Conservation (phyloP, 2,113 vertebrate genomes). For the Phyllopteryx taeniolatus region DNA sequence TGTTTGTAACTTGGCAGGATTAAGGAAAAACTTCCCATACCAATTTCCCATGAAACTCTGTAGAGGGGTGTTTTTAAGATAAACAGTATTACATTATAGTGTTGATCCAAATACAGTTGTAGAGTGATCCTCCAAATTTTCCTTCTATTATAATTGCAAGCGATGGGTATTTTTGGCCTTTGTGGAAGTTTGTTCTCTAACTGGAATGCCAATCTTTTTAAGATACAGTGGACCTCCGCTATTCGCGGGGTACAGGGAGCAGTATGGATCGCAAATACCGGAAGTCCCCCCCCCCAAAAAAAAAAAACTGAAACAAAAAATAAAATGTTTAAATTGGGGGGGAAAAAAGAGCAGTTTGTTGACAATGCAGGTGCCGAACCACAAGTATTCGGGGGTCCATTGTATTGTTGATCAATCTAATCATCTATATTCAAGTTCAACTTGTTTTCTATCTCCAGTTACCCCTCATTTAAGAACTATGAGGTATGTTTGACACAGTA, state of each 20-base stretch:
- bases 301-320: no score
- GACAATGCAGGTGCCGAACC: no score
- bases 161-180: background rate
- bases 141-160: background rate
- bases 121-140: background rate
- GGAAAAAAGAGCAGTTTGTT: no score
- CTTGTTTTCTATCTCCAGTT: conserved; percentile 61
- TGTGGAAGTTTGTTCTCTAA: background rate
- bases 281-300: no score
- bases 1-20: background rate
- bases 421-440: background rate
- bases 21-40: background rate
- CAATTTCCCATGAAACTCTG: background rate
- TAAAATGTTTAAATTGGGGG: no score
- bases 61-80: background rate
- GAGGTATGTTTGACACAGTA: conserved; percentile 53
- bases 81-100: background rate
- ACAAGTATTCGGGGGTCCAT: no score
- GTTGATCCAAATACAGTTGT: background rate
- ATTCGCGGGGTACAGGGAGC: no score
- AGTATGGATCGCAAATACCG: no score
- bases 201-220: background rate
- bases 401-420: background rate
- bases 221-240: no score
- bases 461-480: conserved; percentile 71